Evolutionary conservation across 2,113 vertebrate species (phyloP).

Genomic region (Sapajus apella): DNA sequence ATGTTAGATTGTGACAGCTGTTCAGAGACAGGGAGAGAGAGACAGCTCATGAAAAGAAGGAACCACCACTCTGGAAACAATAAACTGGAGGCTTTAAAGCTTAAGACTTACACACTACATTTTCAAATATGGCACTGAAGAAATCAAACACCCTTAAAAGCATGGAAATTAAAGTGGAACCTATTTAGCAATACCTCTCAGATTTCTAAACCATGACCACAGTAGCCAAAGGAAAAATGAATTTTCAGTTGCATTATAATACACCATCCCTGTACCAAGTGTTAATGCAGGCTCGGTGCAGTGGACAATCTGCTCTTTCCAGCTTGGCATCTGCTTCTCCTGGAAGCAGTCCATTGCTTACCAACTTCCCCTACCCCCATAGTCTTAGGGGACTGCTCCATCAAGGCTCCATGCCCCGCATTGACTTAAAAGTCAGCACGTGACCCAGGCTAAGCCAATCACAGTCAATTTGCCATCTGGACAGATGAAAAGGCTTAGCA

Average conservation of each 20-base stretch:
- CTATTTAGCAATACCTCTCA: not conserved
- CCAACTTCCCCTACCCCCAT: not conserved
- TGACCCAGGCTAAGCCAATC: not conserved
- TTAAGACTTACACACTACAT: not conserved
- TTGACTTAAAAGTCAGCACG: not conserved
- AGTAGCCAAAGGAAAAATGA: not conserved
- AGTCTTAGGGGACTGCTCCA: not conserved
- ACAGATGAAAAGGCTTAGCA: not conserved
- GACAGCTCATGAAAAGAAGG: not conserved
- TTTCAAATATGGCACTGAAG: not conserved
- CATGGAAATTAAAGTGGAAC: not conserved
- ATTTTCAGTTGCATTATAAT: not conserved
- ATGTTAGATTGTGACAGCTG: not conserved
- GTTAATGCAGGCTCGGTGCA: not conserved
- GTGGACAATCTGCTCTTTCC: not conserved
- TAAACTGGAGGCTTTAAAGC: not conserved
- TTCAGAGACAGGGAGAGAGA: not conserved
- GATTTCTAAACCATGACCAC: not conserved
- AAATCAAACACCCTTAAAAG: constrained; percentile 29
- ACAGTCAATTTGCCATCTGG: not conserved
- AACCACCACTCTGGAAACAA: not conserved
- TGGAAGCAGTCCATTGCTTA: not conserved
- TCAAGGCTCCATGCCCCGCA: not conserved
- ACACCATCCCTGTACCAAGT: fast-evolving
- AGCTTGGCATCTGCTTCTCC: not conserved